These are phyloP conservation scores for Caprella mutica DNA, from an alignment of 2,888 invertebrate genomes.

Conservation along the genomic window DNA sequence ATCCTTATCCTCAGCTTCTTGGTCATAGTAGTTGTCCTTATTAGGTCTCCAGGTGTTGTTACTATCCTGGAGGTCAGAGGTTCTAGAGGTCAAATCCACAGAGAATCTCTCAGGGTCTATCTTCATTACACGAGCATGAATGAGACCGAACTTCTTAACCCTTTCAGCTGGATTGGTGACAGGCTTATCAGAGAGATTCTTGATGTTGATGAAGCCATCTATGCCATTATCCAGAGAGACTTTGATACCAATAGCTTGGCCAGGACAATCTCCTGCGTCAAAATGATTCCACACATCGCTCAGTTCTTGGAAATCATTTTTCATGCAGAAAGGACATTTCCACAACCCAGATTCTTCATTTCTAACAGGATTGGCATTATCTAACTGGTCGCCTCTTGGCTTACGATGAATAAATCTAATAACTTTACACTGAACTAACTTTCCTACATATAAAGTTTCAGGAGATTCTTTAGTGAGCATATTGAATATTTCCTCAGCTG, in stretches of 20 bases:
- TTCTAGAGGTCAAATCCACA: slow-evolving; percentile 83
- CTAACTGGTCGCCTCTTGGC: slow-evolving; percentile 83
- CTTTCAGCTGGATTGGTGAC: slow-evolving; percentile 87
- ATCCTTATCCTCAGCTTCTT: slow-evolving; percentile 69
- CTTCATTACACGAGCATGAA: slow-evolving; percentile 82
- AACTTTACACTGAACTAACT: slow-evolving; percentile 71
- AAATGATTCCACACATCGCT: slow-evolving; percentile 98
- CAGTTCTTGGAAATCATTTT: slow-evolving; percentile 88
- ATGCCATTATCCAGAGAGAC: slow-evolving; percentile 75
- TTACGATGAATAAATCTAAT: slow-evolving; percentile 69
- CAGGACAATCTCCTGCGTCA: slow-evolving; percentile 82
- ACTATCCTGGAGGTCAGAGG: slow-evolving; percentile 80
- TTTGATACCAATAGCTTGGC: slow-evolving; percentile 85
- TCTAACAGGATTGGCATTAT: slow-evolving; percentile 88
- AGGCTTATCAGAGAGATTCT: slow-evolving; percentile 83
- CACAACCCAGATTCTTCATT: slow-evolving; percentile 89
- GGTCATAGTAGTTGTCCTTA: slow-evolving; percentile 83
- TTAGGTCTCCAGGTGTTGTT: slow-evolving; percentile 83
- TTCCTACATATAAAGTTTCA: slow-evolving; percentile 81
- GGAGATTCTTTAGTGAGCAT: slow-evolving; percentile 92
- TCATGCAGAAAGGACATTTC: slow-evolving; percentile 95
- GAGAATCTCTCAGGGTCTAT: slow-evolving; percentile 90
- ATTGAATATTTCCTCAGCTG: slow-evolving; percentile 80
- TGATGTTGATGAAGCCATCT: slow-evolving; percentile 52
- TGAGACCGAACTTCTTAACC: slow-evolving; percentile 69